A percentile compares a stretch with the other conserved stretches of the same genome.
These are phyloP conservation scores for Drosophila jambulina DNA, from an alignment of 1,140 invertebrate genomes.

Conservation along the genomic window DNA sequence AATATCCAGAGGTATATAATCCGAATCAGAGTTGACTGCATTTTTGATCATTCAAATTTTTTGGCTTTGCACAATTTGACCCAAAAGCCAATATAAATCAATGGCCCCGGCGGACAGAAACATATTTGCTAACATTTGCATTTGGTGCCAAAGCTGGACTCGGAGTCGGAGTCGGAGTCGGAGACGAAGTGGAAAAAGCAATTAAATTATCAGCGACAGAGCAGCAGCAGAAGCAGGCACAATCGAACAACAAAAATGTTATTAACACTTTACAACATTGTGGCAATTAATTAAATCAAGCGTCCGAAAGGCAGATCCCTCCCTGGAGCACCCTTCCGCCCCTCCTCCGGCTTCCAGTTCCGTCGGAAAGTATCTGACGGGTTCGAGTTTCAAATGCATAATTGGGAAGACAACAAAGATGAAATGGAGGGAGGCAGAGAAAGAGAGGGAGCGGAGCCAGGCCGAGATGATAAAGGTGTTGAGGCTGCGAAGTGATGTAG, in stretches of 20 bases:
- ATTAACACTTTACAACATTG: conserved; percentile 74
- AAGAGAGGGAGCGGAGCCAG: not conserved
- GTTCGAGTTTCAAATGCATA: conserved; percentile 63
- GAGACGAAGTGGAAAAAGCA: conserved; percentile 23
- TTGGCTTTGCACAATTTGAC: conserved; percentile 46
- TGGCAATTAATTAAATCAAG: conserved; percentile 75
- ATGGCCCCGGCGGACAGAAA: conserved; percentile 22
- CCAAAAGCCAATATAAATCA: conserved; percentile 51
- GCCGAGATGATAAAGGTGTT: conserved; percentile 68
- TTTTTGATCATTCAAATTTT: conserved; percentile 47
- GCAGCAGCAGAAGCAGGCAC: conserved; percentile 30
- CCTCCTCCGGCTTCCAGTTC: not conserved
- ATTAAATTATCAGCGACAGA: conserved; percentile 61
- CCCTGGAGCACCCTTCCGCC: conserved; percentile 2
- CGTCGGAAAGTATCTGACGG: conserved; percentile 28
- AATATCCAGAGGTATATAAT: not conserved
- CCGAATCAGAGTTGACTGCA: conserved; percentile 15
- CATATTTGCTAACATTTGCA: conserved; percentile 50
- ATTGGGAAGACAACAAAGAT: conserved; percentile 46
- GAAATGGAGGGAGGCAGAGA: not conserved
- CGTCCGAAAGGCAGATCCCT: conserved; percentile 24
- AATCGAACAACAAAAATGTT: conserved; percentile 56
- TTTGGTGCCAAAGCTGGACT: conserved; percentile 18
- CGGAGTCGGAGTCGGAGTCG: not conserved
- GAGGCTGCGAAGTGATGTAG: conserved; percentile 67